A percentile compares a stretch with the other conserved stretches of the same genome.
These are phyloP conservation scores for Carabus problematicus DNA, from an alignment of 2,888 invertebrate species.

Conservation along the genomic window DNA sequence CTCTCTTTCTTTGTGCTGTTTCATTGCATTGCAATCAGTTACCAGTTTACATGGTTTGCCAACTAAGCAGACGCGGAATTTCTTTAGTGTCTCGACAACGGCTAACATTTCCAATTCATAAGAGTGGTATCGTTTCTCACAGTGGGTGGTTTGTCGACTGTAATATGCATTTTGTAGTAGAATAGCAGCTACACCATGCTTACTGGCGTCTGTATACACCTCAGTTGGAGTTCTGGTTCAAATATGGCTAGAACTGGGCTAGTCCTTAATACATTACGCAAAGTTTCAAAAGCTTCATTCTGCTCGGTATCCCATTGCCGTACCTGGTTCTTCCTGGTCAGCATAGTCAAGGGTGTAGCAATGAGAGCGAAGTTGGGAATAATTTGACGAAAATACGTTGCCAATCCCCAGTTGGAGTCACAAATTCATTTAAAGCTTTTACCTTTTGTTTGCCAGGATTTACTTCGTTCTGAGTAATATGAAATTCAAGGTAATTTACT, in stretches of 20 bases:
- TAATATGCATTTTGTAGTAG: conserved; percentile 52
- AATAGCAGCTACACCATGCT: conserved; percentile 48
- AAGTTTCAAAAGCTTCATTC: conserved; percentile 44
- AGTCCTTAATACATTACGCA: conserved; percentile 33
- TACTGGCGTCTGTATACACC: conserved; percentile 50
- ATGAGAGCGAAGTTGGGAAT: conserved; percentile 5
- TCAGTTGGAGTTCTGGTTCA: conserved; percentile 47
- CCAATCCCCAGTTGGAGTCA: neutral
- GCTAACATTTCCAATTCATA: conserved; percentile 55
- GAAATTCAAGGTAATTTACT: neutral
- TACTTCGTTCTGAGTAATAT: neutral
- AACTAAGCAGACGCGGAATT: conserved; percentile 52
- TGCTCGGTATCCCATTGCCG: conserved; percentile 44
- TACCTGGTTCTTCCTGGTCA: conserved; percentile 36
- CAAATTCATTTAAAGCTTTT: neutral
- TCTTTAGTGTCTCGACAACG: conserved; percentile 50
- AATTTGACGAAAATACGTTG: conserved; percentile 16
- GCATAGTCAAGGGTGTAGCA: conserved; percentile 43
- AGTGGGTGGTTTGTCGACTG: conserved; percentile 50
- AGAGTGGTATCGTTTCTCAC: conserved; percentile 52
- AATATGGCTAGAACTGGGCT: conserved; percentile 46
- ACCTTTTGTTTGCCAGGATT: too few species aligned
- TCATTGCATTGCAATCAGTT: conserved; percentile 48
- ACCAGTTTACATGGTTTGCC: conserved; percentile 50
- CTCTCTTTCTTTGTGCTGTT: conserved; percentile 45